Evolutionary conservation across 2,113 vertebrate species (phyloP), one percentile per base, ranked within the genome.

Genomic region (Chlamydotis undulata): DNA sequence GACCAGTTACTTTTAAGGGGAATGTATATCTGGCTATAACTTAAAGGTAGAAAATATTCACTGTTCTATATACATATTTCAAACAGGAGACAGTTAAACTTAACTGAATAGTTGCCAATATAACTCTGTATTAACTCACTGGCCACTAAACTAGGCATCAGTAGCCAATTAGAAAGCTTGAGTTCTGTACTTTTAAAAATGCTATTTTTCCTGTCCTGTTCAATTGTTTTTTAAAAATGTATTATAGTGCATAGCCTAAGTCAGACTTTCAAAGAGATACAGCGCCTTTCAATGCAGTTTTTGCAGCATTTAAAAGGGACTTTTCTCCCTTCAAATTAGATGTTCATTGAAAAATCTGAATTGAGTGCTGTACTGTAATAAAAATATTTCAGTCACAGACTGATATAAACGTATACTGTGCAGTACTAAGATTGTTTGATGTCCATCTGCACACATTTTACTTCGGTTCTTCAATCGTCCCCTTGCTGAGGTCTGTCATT

Each of bases 401-500:
- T 93, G 97, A 98, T 97, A 97, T 94, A 97, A 97, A 96, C 39
- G 86, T 95, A 94, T 96, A 96, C 96, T 87, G 90, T 95, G 97
- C 96, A 91, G 88, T 91, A 79, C 79, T 92, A 75, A 56, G 87
- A 61, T 78, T 87, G 86, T 61, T 91, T 82, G 63, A 87, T 96
- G 93, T 95, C 96, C 95, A 83, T 89, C 91, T 88, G 68, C 93
- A 89, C 96, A 94, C 64, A 12, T 89, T 96, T 99, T 99, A 99
- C 98, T 99, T 99, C 75, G 99, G 99, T 92, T 99, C 99, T 97
- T 99, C 99, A 19, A 99, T 99, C 31, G 99, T 99, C 79, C 99
- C 99, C 98, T 99, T 99, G 98, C 99, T 99, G 97, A 99, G 99
- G 98, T 99, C 99, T 97, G 99, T 99, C 99, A 99, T 99, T 99